Conservation (phyloP, 2,113 vertebrate genomes). For the Myotis lucifugus region DNA sequence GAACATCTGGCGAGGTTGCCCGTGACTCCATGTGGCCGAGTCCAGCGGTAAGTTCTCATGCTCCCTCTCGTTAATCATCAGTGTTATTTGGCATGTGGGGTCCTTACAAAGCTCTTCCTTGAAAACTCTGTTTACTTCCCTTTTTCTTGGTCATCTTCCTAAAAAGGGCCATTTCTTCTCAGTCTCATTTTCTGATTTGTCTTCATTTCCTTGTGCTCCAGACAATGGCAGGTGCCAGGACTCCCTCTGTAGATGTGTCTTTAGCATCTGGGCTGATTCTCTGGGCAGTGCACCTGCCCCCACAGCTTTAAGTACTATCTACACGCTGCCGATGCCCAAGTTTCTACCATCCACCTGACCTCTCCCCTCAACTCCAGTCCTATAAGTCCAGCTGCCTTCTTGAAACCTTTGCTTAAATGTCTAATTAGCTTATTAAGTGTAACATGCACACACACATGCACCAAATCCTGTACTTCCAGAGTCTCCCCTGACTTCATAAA, state of each 20-base stretch:
- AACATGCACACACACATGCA: neutral
- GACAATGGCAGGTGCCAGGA: neutral
- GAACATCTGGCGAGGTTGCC: neutral
- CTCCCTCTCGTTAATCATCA: rapidly evolving
- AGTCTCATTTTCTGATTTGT: neutral
- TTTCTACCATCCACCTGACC: neutral
- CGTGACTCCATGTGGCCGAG: rapidly evolving
- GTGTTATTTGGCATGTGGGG: rapidly evolving
- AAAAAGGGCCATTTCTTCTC: neutral
- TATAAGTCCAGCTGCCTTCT: neutral
- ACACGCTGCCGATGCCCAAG: rapidly evolving
- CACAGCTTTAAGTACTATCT: neutral
- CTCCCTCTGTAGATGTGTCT: neutral
- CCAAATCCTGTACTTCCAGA: neutral
- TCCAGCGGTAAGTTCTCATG: neutral
- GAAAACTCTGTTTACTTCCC: neutral
- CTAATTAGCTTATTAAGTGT: neutral
- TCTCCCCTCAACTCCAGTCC: neutral
- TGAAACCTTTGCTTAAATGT: neutral
- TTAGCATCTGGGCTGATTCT: neutral
- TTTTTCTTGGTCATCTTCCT: neutral
- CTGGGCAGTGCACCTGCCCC: neutral
- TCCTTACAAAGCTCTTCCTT: neutral
- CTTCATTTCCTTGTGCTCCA: neutral
- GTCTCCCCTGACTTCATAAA: neutral